Evolutionary conservation across 2,888 invertebrate genomes (phyloP).

Genomic region (Oxyteleia sp.): DNA sequence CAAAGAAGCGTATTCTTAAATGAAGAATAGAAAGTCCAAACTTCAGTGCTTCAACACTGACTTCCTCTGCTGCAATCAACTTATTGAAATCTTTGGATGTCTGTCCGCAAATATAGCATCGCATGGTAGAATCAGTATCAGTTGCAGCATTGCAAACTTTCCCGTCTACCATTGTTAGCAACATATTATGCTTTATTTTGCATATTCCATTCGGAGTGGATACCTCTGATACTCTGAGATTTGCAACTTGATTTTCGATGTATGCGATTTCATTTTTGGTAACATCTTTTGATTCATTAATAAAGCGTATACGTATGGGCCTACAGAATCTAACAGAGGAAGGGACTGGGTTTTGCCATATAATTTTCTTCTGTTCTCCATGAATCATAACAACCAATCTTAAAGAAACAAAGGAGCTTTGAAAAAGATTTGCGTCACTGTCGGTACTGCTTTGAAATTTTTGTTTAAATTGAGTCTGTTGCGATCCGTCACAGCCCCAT

Average conservation of each 20-base stretch:
- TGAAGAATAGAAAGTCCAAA: slow-evolving; percentile 73
- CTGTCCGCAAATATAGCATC: slow-evolving; percentile 81
- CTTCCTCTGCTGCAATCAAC: slow-evolving; percentile 71
- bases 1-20: slow-evolving; percentile 58
- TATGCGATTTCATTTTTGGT: slow-evolving; percentile 68
- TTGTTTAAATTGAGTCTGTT: slow-evolving; percentile 78
- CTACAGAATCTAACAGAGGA: slow-evolving; percentile 78
- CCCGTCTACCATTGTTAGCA: slow-evolving; percentile 80
- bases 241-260: slow-evolving; percentile 64
- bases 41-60: slow-evolving; percentile 73
- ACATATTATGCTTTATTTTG: slow-evolving; percentile 74
- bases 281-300: slow-evolving; percentile 67
- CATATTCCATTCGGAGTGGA: background rate
- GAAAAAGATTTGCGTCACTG: slow-evolving; percentile 80
- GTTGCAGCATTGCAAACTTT: slow-evolving; percentile 83
- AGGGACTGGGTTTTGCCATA: slow-evolving; percentile 79
- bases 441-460: slow-evolving; percentile 75
- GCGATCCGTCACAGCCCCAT: slow-evolving; percentile 80
- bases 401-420: slow-evolving; percentile 65
- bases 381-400: slow-evolving; percentile 12
- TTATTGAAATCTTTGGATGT: slow-evolving; percentile 83
- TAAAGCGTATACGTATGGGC: slow-evolving; percentile 73
- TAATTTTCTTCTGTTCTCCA: slow-evolving; percentile 58
- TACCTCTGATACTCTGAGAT: slow-evolving; percentile 50
- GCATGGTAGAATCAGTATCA: slow-evolving; percentile 79